Base-by-base conservation (phyloP, 2,888 invertebrate genomes). In the Yponomeuta sedellus region DNA sequence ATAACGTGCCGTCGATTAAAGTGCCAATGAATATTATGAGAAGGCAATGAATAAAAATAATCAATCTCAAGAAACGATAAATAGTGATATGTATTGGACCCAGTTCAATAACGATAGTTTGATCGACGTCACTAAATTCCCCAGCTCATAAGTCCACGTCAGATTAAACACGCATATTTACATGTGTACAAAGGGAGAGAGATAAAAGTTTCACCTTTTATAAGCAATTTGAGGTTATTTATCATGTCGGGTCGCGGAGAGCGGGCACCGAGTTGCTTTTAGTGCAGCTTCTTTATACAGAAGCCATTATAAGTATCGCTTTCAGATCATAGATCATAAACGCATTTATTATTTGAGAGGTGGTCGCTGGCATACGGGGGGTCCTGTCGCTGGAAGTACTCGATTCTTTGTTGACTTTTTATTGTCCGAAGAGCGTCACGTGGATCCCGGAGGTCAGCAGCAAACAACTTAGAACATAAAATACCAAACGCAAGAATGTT, bases 271-370 rank as follows among this genome's bases (percentile, higher is more conserved):
- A 68, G 77, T 76, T 77, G 79, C 76, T 82, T 85, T 82, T 80
- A 82, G 82, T 83, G 79, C 82, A 85, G 84, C 86, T 86, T 84
- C 86, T 86, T 85, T 86, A 88, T 85, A 90, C 91, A 87, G 91
- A 88, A 90, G 91, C 90, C 84, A 90, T 89, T 86, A 89, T 86
- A 88, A 88, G 90, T 90, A 91, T 91, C 91, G 87, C 84, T 90
- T 91, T 88, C 91, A 86, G 83, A 88, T 90, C 91, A 89, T 91
- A 90, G 89, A 91, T 91, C 91, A 90, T 89, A 88, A 86, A 86
- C 77, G 81, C 86, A 82, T 89, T 87, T 88, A 82, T 82, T 82
- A 80, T 83, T 81, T 79, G 78, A 80, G 75, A 76, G 76, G 73
- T 78, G 75, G 79, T 75, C 79, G 78, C 77, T 75, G 76, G 80